Evolutionary conservation across 2,888 invertebrate genomes (phyloP).

Genomic region (Apodemia hepburni): DNA sequence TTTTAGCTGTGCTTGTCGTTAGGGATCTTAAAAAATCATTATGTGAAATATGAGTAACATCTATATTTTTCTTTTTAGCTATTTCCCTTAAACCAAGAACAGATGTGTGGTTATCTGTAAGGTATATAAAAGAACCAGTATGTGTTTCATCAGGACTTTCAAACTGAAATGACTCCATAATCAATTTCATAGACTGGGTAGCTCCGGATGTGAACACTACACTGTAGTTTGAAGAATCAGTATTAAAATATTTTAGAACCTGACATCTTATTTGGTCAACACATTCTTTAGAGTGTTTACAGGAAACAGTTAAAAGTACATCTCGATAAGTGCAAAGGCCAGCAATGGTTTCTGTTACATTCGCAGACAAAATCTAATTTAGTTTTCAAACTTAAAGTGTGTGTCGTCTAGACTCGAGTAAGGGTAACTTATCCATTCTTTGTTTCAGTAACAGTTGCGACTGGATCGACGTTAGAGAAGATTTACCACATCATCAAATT

Average conservation of each 20-base stretch:
- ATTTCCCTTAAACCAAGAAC: conserved; percentile 94
- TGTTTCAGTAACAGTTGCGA: conserved; percentile 6
- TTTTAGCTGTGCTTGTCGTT: conserved; percentile 25
- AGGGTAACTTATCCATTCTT: conserved; percentile 13
- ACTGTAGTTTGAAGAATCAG: conserved; percentile 88
- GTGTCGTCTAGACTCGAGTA: conserved; percentile 49
- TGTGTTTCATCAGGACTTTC: conserved; percentile 41
- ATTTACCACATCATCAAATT: conserved; percentile 14
- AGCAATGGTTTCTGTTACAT: conserved; percentile 62
- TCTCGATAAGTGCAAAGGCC: conserved; percentile 60
- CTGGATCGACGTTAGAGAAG: conserved; percentile 3
- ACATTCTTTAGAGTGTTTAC: conserved; percentile 89
- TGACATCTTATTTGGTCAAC: conserved; percentile 92
- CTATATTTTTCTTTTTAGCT: conserved; percentile 76
- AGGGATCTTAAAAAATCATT: conserved; percentile 74
- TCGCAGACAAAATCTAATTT: conserved; percentile 68
- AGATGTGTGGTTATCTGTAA: conserved; percentile 97
- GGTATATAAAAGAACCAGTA: conserved; percentile 86
- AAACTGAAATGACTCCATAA: conserved; percentile 91
- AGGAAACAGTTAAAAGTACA: conserved; percentile 41
- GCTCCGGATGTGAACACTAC: conserved; percentile 97
- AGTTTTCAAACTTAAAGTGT: conserved; percentile 58
- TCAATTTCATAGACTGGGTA: conserved; percentile 91
- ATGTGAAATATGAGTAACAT: conserved; percentile 79
- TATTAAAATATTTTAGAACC: conserved; percentile 92